Evolutionary conservation across 37 sponge, comb jelly and placozoan species (phyloP).

Genomic region (Diacarnus erythraeanus): DNA sequence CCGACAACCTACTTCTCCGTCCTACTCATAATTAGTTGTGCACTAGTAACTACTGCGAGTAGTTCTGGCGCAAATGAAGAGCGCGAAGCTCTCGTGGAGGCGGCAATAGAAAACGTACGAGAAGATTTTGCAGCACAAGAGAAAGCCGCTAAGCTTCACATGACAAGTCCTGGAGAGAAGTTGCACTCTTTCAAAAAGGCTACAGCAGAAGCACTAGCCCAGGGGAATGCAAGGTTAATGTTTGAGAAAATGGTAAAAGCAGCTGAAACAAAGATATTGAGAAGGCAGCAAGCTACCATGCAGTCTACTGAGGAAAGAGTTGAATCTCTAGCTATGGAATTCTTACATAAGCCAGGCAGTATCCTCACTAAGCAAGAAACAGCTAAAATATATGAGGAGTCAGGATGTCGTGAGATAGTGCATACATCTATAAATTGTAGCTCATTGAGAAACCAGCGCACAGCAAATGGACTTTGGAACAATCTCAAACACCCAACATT

Average conservation of each 20-base stretch:
- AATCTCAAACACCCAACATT: slow-evolving; percentile 67
- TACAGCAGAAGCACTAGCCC: not conserved
- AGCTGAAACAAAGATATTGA: not conserved
- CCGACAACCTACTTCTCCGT: too few relatives aligned
- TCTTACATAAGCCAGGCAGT: slow-evolving; percentile 40
- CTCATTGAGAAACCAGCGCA: slow-evolving; percentile 27
- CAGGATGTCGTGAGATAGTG: not conserved
- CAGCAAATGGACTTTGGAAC: slow-evolving; percentile 88
- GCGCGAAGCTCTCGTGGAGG: not conserved
- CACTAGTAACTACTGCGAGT: too few relatives aligned
- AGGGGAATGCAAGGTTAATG: not conserved
- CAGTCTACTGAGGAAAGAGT: not conserved
- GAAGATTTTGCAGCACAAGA: not conserved
- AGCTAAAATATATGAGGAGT: not conserved
- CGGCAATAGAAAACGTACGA: not conserved
- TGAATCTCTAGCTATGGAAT: not conserved
- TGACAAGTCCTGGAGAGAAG: not conserved
- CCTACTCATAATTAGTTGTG: too few relatives aligned
- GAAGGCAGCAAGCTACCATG: not conserved
- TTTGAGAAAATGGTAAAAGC: not conserved
- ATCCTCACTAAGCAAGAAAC: slow-evolving; percentile 38
- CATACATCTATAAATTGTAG: not conserved
- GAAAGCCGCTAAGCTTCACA: not conserved
- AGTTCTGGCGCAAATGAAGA: too few relatives aligned
- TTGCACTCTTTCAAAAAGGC: not conserved